Percentiles rank a stretch among this genome's conserved stretches.
Evolutionary conservation across 2,113 vertebrate species (phyloP).

Genomic region (Centropus bengalensis): DNA sequence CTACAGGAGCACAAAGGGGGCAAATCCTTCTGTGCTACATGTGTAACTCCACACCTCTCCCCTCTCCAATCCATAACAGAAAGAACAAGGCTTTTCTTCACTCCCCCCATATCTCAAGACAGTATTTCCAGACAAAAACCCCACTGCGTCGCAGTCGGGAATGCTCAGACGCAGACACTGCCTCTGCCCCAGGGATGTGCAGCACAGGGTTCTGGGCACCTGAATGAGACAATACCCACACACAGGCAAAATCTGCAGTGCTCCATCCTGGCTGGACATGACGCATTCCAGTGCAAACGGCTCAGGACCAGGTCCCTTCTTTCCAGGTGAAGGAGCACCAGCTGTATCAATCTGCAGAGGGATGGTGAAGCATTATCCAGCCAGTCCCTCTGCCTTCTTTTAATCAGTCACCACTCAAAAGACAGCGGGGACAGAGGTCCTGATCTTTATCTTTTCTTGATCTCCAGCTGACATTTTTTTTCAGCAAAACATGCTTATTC

Average conservation of each 20-base stretch:
- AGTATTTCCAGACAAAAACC: conserved; percentile 31
- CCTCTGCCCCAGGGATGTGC: rapidly evolving
- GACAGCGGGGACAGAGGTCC: neutral
- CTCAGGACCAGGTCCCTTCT: neutral
- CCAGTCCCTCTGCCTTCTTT: neutral
- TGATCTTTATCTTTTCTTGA: conserved; percentile 1
- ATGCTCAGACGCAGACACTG: neutral
- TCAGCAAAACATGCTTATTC: neutral
- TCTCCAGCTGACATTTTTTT: neutral
- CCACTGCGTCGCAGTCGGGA: neutral
- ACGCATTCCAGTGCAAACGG: neutral
- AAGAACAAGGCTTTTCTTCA: conserved; percentile 25
- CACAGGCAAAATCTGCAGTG: neutral
- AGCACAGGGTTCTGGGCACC: neutral
- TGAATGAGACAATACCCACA: neutral
- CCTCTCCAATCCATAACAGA: neutral
- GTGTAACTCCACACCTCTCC: conserved; percentile 4
- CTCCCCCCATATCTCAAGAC: conserved; percentile 34
- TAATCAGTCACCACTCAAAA: conserved; percentile 1
- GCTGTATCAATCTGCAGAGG: neutral
- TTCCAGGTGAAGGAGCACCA: rapidly evolving
- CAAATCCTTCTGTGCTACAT: neutral
- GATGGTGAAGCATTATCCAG: neutral
- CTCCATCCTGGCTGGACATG: neutral
- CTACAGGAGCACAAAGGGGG: neutral